phyloP scores from a whole-genome alignment of 2,797 vertebrate species.

The Muscicapa striata region DNA sequence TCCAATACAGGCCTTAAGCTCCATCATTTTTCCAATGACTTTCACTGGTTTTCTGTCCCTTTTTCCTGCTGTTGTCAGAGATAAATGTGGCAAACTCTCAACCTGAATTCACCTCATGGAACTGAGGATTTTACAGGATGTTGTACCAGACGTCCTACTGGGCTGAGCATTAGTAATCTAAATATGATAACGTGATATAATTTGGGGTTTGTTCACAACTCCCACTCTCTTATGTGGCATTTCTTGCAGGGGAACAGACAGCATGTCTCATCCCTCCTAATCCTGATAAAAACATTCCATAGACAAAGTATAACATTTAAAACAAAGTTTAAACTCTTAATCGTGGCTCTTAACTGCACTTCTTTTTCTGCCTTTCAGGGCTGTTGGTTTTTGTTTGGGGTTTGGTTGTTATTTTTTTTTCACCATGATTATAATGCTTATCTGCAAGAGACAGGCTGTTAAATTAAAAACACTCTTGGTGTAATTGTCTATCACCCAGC shows the following conservation, averaged over 20 bases:
- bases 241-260: neutral
- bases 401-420: neutral
- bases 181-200: neutral
- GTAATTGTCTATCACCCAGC: neutral
- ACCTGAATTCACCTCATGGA: neutral
- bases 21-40: neutral
- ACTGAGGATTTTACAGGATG: neutral
- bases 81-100: neutral
- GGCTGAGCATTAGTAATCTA: neutral
- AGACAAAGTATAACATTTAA: neutral
- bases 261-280: neutral
- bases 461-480: neutral
- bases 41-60: neutral
- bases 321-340: neutral
- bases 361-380: neutral
- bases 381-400: neutral
- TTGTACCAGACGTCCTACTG: neutral
- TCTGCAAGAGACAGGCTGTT: constrained; percentile 50
- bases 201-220: neutral
- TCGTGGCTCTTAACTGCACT: neutral
- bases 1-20: neutral
- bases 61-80: neutral
- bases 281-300: neutral
- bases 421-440: neutral
- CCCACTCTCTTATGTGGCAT: neutral